Base-by-base conservation (phyloP, 2,113 vertebrate species). In the Archilochus colubris region DNA sequence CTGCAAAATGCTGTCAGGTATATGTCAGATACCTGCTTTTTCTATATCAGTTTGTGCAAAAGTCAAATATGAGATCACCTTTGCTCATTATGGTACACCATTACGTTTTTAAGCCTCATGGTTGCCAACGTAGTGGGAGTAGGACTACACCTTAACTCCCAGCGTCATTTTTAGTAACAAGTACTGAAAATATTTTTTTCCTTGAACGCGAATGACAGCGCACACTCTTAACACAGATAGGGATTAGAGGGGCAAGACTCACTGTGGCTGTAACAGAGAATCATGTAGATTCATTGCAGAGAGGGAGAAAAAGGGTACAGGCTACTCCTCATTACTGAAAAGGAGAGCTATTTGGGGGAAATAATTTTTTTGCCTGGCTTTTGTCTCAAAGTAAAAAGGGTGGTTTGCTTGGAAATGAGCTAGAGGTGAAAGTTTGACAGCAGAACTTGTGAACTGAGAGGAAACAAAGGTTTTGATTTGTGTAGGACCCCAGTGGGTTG, bases 31-130 rank as follows among this genome's bases (percentile, higher is more conserved):
- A 73, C 10, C 22, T 79, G 43, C 3, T 25, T 33, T 9, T 58
- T 25, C 9, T 11, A 10, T 30, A 38, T 7, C 24, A 61, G 2
- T 76, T 68, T 64, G 9, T 55, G 12, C 5, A 73, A 9, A 30
- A 38, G 20, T 28, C 4, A 70, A 70, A 70, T 15, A 16, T 3
- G 0, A 5, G 63, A 9, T 6, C 2, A 1, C 5, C 4, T 64
- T 55, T 16, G 10, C 4, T 51, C 5, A 20, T 53, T 78, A 73
- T 12, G 7, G 8, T 36, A 68, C 14, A 51, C 3, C 0, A 1
- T 63, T 54, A 57, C 36, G 14, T 31, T 86, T 76, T 68, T 33
- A 68, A 82, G 68, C 3, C 48, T 76, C 16, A n/a, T 54, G 24
- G 6, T 36, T 70, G 20, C 24, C 72, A n/a, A 79, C 6, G 13